Evolutionary conservation across 2,888 invertebrate species (phyloP), one percentile per base, ranked within the genome.

Genomic region (Sphecodes monilicornis): DNA sequence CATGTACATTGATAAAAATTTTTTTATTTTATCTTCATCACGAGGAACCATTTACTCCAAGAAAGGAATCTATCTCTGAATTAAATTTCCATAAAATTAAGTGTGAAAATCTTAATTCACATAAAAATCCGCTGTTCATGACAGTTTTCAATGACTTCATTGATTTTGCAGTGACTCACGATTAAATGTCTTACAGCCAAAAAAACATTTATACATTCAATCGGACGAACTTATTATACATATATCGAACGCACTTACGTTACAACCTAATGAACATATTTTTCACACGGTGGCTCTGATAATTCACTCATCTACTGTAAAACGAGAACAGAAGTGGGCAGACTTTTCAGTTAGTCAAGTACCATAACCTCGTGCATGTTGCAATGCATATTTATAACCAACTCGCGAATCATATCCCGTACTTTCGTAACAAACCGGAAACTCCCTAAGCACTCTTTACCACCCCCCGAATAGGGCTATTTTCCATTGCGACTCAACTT

Each of bases 401-500:
- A 64, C n/a, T 10, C 36, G 64, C 11, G n/a, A 76, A 54, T 72
- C 50, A 8, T 18, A 54, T 77, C 68, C 43, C 41, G 32, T 46
- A 36, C 5, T 70, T 74, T 81, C 68, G 22, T 39, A 54, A 72
- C 74, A 60, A 74, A 81, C 29, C 22, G 43, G 57, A 50, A 57
- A 54, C 43, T 4, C 18, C 50, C 26, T 29, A 76, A 76, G 54
- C 69, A 69, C 39, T 22, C 22, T 32, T 36, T 71, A 50, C 32
- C 50, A 71, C 36, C 74, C 71, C 68, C 78, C 43, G 70, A 60
- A 76, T 85, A 64, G 69, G 50, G 32, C 43, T 78, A 75, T 68
- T 54, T 29, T 26, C 60, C 54, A 41, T 77, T 39, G 68, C 68
- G 22, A 79, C 74, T 76, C 43, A 81, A 84, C 78, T 75, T 76